phyloP scores from a whole-genome alignment of 92 coral and sea anemone species.

The Parazoanthus swiftii region DNA sequence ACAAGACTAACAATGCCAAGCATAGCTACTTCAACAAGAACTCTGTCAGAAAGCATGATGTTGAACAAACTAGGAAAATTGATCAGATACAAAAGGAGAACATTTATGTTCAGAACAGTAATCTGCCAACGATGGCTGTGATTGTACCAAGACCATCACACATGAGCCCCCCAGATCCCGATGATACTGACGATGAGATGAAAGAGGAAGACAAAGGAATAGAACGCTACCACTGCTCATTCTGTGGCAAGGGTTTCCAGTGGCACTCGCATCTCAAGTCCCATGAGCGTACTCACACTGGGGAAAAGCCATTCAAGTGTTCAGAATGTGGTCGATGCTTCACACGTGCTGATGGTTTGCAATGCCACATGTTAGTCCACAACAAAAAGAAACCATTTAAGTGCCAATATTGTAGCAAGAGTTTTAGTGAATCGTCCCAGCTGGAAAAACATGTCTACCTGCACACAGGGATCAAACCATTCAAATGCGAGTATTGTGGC shows the following conservation, averaged over 20 bases:
- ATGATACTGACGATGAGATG: neutral
- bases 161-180: slow-evolving; percentile 7
- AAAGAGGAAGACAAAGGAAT: slow-evolving; percentile 50
- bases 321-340: slow-evolving; percentile 83
- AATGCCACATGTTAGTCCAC: slow-evolving; percentile 93
- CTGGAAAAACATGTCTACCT: slow-evolving; percentile 85
- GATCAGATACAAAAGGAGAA: slow-evolving; percentile 28
- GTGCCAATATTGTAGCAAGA: slow-evolving; percentile 80
- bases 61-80: neutral
- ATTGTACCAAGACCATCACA: slow-evolving; percentile 36
- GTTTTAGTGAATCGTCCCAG: slow-evolving; percentile 78
- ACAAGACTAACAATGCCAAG: slow-evolving; percentile 39
- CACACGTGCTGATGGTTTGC: slow-evolving; percentile 96
- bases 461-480: slow-evolving; percentile 93
- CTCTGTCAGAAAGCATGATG: slow-evolving; percentile 41
- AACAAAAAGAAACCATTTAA: slow-evolving; percentile 77
- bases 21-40: slow-evolving; percentile 42
- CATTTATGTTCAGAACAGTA: slow-evolving; percentile 31
- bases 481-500: slow-evolving; percentile 92
- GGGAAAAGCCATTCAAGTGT: slow-evolving; percentile 87
- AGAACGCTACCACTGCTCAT: slow-evolving; percentile 71
- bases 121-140: slow-evolving; percentile 42
- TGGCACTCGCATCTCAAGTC: slow-evolving; percentile 93
- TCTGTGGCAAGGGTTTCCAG: slow-evolving; percentile 89
- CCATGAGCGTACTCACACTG: slow-evolving; percentile 94